Conservation (phyloP, 2,888 invertebrate genomes). For the Polymixis flavicincta region DNA sequence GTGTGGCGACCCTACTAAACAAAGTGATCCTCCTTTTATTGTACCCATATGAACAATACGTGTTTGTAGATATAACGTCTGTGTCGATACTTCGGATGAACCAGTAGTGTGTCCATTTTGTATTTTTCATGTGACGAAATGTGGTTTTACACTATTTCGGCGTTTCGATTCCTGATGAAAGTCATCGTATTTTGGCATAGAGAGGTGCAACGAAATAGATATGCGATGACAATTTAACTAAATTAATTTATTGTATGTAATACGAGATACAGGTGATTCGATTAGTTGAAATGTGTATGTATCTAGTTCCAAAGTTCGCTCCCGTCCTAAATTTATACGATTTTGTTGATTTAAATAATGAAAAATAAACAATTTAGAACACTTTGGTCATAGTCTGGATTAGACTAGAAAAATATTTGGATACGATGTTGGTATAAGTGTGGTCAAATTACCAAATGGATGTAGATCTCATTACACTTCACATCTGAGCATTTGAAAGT, state of each 20-base stretch:
- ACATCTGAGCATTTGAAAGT: slow-evolving; percentile 9
- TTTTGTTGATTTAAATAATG: slow-evolving; percentile 66
- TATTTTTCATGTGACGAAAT: slow-evolving; percentile 61
- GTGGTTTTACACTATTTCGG: slow-evolving; percentile 67
- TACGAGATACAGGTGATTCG: slow-evolving; percentile 70
- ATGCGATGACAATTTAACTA: slow-evolving; percentile 69
- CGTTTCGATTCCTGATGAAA: slow-evolving; percentile 45
- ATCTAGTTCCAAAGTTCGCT: slow-evolving; percentile 79
- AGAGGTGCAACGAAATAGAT: slow-evolving; percentile 82
- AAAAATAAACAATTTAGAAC: slow-evolving; percentile 45
- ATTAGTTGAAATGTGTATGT: slow-evolving; percentile 73
- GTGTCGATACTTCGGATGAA: slow-evolving; percentile 53
- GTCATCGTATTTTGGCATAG: slow-evolving; percentile 41
- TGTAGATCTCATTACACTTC: slow-evolving; percentile 26
- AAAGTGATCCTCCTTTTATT: slow-evolving; percentile 73
- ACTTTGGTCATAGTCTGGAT: slow-evolving; percentile 57
- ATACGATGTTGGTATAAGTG: slow-evolving; percentile 49
- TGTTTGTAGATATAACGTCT: slow-evolving; percentile 57
- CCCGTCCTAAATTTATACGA: slow-evolving; percentile 89
- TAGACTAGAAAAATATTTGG: slow-evolving; percentile 58
- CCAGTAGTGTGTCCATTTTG: slow-evolving; percentile 61
- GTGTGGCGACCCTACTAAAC: slow-evolving; percentile 95
- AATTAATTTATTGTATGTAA: slow-evolving; percentile 74
- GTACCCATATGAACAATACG: slow-evolving; percentile 60
- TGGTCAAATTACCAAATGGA: slow-evolving; percentile 13